Evolutionary conservation across 2,888 invertebrate species (phyloP), one percentile per base, ranked within the genome.

Genomic region (Pachycephus smyrnensis): DNA sequence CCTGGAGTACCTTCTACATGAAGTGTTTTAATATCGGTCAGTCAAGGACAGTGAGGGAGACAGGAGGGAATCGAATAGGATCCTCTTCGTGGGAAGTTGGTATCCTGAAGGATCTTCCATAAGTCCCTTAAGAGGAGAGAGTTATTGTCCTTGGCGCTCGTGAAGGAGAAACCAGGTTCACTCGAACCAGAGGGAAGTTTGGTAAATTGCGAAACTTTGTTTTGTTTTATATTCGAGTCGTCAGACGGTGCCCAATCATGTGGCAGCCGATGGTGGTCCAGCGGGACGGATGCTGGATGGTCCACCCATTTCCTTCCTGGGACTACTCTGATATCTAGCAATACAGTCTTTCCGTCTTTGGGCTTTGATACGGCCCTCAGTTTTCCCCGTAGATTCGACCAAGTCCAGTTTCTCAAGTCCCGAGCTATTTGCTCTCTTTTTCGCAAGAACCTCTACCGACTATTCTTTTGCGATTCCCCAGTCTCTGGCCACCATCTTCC

Each of bases 171-270:
- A 23, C 55, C 55, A 23, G 23, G 55, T 23, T 15, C 23, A 32
- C 71, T 31, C 74, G 36, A 74, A 30, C 6, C 15, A 9, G 36
- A 74, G 30, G 74, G 23, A 83, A 77, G 76, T 84, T 83, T 75
- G 75, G 77, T 76, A 84, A 85, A 84, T 85, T 85, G 81, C 78
- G 35, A 85, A 85, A 85, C 80, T 85, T 81, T 68, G 73, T 80
- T 77, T 84, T 79, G 80, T 77, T 81, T 82, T 80, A 74, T 75
- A 80, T 79, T 82, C 73, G 74, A 81, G 74, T 79, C 76, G 69
- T 75, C 55, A 31, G 33, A 71, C 31, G 11, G 71, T 71, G 71
- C 30, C 71, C 30, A 71, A 71, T 71, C 71, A 71, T 71, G 71
- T 71, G 71, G 71, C 33, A 30, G 30, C 71, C 31, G 31, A 71